A percentile compares a stretch with the other conserved stretches of the same genome.
phyloP scores from a whole-genome alignment of 1,140 invertebrate species.

The Caenorhabditis brenneri region DNA sequence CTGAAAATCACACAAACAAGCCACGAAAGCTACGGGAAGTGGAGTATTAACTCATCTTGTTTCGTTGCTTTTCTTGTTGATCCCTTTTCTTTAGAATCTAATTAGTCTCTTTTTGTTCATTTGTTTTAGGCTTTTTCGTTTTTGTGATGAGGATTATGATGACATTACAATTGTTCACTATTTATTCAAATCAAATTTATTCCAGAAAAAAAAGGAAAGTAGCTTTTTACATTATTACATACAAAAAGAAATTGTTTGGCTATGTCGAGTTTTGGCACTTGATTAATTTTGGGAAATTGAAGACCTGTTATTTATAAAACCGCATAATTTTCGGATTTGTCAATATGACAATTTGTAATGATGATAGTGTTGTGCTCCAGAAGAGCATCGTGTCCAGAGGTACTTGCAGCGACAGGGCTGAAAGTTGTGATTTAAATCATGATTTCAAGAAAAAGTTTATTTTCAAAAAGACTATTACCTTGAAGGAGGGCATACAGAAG shows the following conservation, averaged over 20 bases:
- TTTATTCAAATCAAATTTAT: not conserved
- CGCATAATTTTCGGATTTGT: conserved; percentile 36
- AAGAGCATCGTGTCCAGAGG: conserved; percentile 18
- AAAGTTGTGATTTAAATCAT: no score
- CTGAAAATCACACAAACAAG: conserved; percentile 59
- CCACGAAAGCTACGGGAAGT: conserved; percentile 63
- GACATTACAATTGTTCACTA: not conserved
- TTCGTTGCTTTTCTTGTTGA: not conserved
- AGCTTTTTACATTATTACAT: no score
- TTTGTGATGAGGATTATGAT: not conserved
- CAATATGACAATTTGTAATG: conserved; percentile 35
- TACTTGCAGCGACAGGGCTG: conserved; percentile 1
- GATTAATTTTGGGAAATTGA: not conserved
- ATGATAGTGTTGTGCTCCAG: conserved; percentile 28
- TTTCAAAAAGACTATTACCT: not conserved
- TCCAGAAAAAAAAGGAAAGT: not conserved
- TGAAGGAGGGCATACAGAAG: not conserved
- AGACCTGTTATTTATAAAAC: not conserved
- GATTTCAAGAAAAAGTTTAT: not conserved
- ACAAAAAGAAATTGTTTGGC: not conserved
- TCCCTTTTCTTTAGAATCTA: not conserved
- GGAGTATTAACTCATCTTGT: conserved; percentile 54
- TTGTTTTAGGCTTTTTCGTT: not conserved
- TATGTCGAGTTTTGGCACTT: not conserved
- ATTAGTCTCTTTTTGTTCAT: not conserved